Evolutionary conservation across 2,888 invertebrate genomes (phyloP), one percentile per base, ranked within the genome.

Genomic region (Crossocerus cetratus): DNA sequence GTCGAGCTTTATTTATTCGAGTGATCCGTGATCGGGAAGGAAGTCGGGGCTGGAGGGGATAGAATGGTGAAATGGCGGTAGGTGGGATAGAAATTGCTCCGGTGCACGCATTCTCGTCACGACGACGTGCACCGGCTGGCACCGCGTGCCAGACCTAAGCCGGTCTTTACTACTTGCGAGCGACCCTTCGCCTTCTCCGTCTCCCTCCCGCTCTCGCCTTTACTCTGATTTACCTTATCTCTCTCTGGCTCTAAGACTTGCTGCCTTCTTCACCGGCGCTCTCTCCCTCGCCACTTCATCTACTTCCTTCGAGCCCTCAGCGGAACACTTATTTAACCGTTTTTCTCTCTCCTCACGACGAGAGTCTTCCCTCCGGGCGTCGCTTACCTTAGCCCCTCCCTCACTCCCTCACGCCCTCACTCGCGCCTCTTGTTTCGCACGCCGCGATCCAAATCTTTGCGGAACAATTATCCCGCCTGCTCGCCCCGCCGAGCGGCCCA

Each of bases 111-210:
- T 84, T 84, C 74, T 69, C 75, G 84, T 84, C 81, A 84, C 84
- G 86, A 84, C 84, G 86, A 82, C 74, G 76, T 77, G 81, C 77
- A 84, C 86, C 76, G 84, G 75, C 84, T 86, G 86, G 86, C 78
- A 86, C 86, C 77, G 76, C 65, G 62, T 62, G 86, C 77, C 86
- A 84, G 86, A 82, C 86, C 81, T 78, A 81, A 83, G 59, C 68
- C 67, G 61, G 72, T 72, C 80, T 86, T 74, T 85, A 86, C 86
- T 86, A 86, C 86, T 86, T 76, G 58, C 75, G 53, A 53, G 53
- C 66, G 60, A 57, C 56, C 65, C 69, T 59, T 49, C 49, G 11
- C 49, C 49, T 0, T 49, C 16, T 49, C 49, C 49, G 13, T 16
- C 45, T 16, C 14, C 4, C 3, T 49, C 16, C 2, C 49, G 5